phyloP scores from a whole-genome alignment of 2,113 vertebrate genomes.

The Pomatorhinus ruficollis region DNA sequence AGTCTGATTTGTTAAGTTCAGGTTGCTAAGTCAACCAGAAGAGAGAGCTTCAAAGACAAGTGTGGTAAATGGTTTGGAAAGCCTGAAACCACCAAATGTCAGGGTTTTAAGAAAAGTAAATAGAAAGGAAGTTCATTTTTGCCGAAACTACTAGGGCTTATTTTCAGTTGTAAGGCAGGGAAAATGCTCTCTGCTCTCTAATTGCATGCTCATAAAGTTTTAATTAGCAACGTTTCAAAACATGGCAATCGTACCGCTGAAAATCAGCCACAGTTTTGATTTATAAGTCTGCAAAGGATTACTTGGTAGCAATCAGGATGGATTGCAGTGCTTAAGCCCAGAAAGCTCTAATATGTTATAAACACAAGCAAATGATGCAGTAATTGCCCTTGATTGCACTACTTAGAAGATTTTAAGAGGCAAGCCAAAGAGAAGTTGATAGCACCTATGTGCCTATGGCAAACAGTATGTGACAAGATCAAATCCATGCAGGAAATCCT shows the following conservation, averaged over 20 bases:
- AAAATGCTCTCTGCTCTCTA: slow-evolving; percentile 20
- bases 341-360: slow-evolving; percentile 51
- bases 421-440: not conserved
- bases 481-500: not conserved
- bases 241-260: slow-evolving; percentile 30
- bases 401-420: not conserved
- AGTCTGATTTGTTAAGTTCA: not conserved
- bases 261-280: slow-evolving; percentile 65
- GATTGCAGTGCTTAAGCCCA: slow-evolving; percentile 48
- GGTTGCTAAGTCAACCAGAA: not conserved
- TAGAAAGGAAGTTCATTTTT: not conserved
- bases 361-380: slow-evolving; percentile 59
- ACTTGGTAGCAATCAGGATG: slow-evolving; percentile 69
- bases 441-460: not conserved
- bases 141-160: not conserved
- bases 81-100: not conserved
- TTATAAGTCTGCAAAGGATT: slow-evolving; percentile 72
- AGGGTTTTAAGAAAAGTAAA: not conserved
- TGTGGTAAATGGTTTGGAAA: not conserved
- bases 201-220: slow-evolving; percentile 62
- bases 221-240: slow-evolving; percentile 66
- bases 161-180: not conserved
- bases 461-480: not conserved
- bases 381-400: slow-evolving; percentile 53
- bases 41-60: not conserved